phyloP scores from a whole-genome alignment of 2,888 invertebrate species.

The Vanessa cardui region DNA sequence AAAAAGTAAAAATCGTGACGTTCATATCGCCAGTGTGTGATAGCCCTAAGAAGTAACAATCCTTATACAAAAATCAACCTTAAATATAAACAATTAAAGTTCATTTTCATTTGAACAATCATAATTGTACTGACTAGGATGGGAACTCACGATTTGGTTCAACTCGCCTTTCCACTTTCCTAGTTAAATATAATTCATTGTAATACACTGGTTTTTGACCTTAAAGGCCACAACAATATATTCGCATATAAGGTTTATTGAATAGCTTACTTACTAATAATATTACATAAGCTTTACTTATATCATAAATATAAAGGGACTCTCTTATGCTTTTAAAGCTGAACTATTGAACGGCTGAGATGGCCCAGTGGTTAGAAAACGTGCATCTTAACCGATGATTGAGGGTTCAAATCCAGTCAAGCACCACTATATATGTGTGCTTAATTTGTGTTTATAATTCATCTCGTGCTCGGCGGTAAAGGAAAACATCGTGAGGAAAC shows the following conservation, averaged over 20 bases:
- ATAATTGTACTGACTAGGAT: constrained; percentile 41
- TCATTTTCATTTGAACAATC: neutral
- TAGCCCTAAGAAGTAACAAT: constrained; percentile 30
- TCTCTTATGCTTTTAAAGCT: too few species aligned
- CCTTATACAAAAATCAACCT: neutral
- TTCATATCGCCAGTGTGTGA: constrained; percentile 34
- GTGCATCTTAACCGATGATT: too few species aligned
- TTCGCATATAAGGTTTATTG: neutral
- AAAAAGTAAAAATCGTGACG: constrained; percentile 37
- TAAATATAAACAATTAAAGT: neutral
- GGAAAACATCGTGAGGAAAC: too few species aligned
- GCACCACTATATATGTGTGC: too few species aligned
- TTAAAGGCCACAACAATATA: constrained; percentile 17
- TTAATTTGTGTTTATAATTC: too few species aligned
- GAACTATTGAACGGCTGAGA: too few species aligned
- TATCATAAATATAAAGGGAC: too few species aligned
- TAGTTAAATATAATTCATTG: constrained; percentile 37
- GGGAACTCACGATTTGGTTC: constrained; percentile 49
- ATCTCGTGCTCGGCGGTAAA: too few species aligned
- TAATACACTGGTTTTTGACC: constrained; percentile 35
- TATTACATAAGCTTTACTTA: too few species aligned
- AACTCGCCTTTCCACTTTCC: constrained; percentile 51
- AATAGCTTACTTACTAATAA: neutral
- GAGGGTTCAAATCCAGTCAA: too few species aligned
- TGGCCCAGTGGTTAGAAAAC: too few species aligned